Evolutionary conservation across 2,113 vertebrate species (phyloP).

Genomic region (Elaphurus davidianus): DNA sequence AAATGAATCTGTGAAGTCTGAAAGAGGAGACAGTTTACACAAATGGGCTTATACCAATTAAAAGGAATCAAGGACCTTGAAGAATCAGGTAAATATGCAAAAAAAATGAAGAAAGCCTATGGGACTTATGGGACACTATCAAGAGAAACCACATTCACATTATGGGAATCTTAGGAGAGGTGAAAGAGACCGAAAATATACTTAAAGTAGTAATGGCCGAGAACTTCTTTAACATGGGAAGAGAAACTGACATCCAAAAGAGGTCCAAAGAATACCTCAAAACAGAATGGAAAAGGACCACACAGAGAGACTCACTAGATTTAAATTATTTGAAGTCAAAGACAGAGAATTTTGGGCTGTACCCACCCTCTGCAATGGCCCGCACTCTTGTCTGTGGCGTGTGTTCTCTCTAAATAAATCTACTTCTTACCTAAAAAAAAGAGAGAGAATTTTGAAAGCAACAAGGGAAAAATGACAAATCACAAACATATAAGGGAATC

Average conservation of each 20-base stretch:
- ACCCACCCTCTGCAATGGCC: not conserved
- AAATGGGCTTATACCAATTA: not conserved
- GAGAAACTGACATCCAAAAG: not conserved
- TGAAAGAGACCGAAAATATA: not conserved
- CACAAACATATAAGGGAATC: not conserved
- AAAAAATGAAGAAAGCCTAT: not conserved
- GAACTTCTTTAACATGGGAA: not conserved
- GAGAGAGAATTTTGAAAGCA: not conserved
- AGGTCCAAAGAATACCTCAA: not conserved
- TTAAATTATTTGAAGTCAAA: not conserved
- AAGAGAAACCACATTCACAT: not conserved
- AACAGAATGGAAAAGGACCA: not conserved
- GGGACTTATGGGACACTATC: not conserved
- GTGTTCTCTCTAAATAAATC: not conserved
- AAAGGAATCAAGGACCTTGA: not conserved
- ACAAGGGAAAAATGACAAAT: not conserved
- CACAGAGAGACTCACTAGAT: not conserved
- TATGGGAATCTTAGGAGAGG: not conserved
- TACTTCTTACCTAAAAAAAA: not conserved
- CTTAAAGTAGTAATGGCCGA: not conserved
- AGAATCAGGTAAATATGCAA: not conserved
- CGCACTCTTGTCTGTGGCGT: not conserved
- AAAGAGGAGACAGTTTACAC: not conserved
- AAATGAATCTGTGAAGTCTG: not conserved
- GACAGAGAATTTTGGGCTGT: not conserved